These are phyloP conservation scores for Cephalopholis sonnerati DNA, from an alignment of 2,113 vertebrate species.

Conservation along the genomic window DNA sequence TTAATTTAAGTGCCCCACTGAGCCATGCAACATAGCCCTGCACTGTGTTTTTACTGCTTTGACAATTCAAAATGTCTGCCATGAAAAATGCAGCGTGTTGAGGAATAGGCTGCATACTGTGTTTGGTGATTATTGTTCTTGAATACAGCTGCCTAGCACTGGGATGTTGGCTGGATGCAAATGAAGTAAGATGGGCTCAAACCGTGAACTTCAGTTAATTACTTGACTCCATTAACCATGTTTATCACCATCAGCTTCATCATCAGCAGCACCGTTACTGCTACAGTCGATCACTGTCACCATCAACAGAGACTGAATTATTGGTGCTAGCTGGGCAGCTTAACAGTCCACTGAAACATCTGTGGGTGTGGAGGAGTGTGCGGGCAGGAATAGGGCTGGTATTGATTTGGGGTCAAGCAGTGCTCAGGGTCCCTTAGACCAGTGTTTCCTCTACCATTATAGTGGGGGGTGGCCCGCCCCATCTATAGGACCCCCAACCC, in stretches of 20 bases:
- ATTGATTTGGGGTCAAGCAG: constrained; percentile 16
- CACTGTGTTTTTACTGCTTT: background rate
- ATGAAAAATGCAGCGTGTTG: background rate
- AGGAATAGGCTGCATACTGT: background rate
- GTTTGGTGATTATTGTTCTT: constrained; percentile 30
- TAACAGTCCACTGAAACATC: background rate
- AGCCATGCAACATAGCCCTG: too few relatives aligned
- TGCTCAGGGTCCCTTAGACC: background rate
- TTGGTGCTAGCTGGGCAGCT: background rate
- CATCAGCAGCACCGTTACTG: background rate
- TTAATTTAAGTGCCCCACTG: too few relatives aligned
- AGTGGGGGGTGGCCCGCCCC: too few relatives aligned
- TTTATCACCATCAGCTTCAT: constrained; percentile 13
- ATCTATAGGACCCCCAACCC: too few relatives aligned
- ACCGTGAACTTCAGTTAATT: constrained; percentile 49
- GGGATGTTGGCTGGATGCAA: constrained; percentile 29
- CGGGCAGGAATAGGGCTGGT: background rate
- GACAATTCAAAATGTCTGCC: background rate
- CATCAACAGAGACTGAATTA: background rate
- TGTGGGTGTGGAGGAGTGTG: background rate
- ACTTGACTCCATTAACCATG: constrained; percentile 30
- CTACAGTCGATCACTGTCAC: constrained; percentile 38
- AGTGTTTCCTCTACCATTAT: too few relatives aligned
- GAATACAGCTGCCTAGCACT: background rate
- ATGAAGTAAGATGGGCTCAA: constrained; percentile 40